These are phyloP conservation scores for Anorthoa munda DNA, from an alignment of 2,888 invertebrate species.

Conservation along the genomic window DNA sequence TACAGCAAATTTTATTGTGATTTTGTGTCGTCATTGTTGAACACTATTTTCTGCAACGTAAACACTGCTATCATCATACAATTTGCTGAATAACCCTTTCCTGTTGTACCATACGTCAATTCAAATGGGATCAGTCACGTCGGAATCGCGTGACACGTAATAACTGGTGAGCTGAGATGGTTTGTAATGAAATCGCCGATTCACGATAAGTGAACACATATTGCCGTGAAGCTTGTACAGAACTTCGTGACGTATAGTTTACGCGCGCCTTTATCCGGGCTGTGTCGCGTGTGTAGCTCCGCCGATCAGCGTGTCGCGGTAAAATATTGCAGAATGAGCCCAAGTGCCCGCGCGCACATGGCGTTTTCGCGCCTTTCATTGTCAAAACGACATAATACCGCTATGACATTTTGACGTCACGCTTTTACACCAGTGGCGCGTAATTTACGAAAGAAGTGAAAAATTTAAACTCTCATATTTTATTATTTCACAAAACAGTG, in stretches of 20 bases:
- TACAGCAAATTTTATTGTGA: not conserved
- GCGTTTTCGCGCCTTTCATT: constrained; percentile 58
- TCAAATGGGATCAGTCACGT: constrained; percentile 54
- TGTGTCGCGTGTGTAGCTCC: constrained; percentile 51
- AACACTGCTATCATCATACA: constrained; percentile 6
- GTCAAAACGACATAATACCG: constrained; percentile 54
- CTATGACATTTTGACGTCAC: constrained; percentile 57
- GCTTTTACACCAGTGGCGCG: constrained; percentile 35
- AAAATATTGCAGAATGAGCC: constrained; percentile 58
- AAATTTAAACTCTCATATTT: constrained; percentile 26
- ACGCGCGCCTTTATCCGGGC: constrained; percentile 46
- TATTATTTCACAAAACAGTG: constrained; percentile 43
- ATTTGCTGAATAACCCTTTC: constrained; percentile 40
- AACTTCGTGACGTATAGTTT: constrained; percentile 61
- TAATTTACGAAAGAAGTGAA: constrained; percentile 32
- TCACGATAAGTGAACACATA: constrained; percentile 48
- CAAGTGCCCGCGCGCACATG: constrained; percentile 52
- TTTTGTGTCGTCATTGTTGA: constrained; percentile 9
- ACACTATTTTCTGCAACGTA: constrained; percentile 20
- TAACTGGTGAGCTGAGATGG: constrained; percentile 43
- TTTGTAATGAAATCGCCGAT: constrained; percentile 59
- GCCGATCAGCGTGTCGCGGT: constrained; percentile 45
- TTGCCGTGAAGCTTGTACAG: constrained; percentile 41
- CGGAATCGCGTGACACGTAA: constrained; percentile 46
- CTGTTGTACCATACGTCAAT: constrained; percentile 28